Base-by-base conservation (phyloP, 2,113 vertebrate species). In the Ophiodon elongatus region DNA sequence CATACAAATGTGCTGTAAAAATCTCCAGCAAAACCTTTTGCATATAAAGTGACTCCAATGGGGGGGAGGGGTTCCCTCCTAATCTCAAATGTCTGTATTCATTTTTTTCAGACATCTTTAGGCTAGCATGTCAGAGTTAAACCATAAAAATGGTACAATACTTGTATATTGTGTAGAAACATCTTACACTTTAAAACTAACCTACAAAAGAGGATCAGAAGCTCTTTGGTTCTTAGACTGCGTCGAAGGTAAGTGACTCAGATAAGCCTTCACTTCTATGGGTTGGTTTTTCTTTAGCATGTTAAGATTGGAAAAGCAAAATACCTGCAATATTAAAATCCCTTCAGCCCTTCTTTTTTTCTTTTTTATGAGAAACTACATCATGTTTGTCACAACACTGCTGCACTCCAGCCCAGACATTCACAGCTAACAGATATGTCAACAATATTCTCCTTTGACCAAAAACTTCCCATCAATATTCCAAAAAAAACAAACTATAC, bases 361-460 rank as follows among this genome's bases (percentile, higher is more conserved):
- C n/a, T n/a, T n/a, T n/a, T n/a, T n/a, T n/a, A n/a, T n/a, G 13
- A 62, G 14, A 73, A 67, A 29, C 21, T 25, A 41, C 10, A 4
- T 43, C 17, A 19, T 37, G n/a, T 23, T 19, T 47, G 25, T 11
- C 0, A 1, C n/a, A 29, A 56, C 39, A n/a, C 57, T 31, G 35
- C 76, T 39, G 82, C 68, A 31, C 37, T 21, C 25, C 37, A 15
- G 73, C 39, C 19, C 14, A n/a, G 17, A 4, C 11, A 29, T 65
- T 71, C 14, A 60, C 62, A 73, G 60, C 76, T 33, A 52, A 37
- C 43, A 21, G 8, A 47, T 19, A 27, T 63, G 71, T 56, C 27
- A 62, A 35, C 11, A 47, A 71, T 8, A n/a, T 35, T 73, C 43
- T 75, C 69, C 54, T 68, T 57, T 47, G 2, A 65, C 23, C 43